phyloP scores from a whole-genome alignment of 1,140 invertebrate species.

The Odontomachus brunneus region DNA sequence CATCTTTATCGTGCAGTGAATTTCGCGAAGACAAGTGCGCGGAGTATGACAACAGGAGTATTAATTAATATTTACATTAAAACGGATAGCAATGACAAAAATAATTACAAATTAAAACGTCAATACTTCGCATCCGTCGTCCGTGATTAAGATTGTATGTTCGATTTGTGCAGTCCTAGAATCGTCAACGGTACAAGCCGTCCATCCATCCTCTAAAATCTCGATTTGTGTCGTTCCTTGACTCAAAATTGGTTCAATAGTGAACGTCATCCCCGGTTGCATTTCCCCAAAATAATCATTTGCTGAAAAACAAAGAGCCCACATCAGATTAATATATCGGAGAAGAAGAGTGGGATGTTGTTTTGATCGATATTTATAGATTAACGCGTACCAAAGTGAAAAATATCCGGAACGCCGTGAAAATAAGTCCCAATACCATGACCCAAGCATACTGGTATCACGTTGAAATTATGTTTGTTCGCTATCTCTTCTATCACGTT shows the following conservation, averaged over 20 bases:
- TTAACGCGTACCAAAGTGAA: conserved; percentile 88
- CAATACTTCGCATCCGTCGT: conserved; percentile 89
- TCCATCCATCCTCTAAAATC: conserved; percentile 95
- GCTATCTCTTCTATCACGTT: conserved; percentile 89
- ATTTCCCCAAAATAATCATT: conserved; percentile 91
- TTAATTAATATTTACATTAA: conserved; percentile 26
- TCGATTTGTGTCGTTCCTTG: conserved; percentile 89
- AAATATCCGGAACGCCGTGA: conserved; percentile 96
- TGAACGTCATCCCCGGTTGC: conserved; percentile 96
- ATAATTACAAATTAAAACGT: conserved; percentile 83
- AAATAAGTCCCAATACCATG: conserved; percentile 97
- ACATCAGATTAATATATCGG: neutral
- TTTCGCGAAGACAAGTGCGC: neutral
- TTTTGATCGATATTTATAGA: conserved; percentile 30
- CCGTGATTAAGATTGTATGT: conserved; percentile 95
- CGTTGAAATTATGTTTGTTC: conserved; percentile 87
- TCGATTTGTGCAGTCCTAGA: conserved; percentile 95
- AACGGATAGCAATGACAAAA: neutral
- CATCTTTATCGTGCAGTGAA: neutral
- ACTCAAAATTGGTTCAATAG: conserved; percentile 95
- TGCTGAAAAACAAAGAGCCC: conserved; percentile 84
- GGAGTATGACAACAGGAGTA: neutral
- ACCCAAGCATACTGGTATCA: conserved; percentile 93
- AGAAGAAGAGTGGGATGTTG: conserved; percentile 2
- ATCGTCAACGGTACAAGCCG: conserved; percentile 91